phyloP scores from a whole-genome alignment of 2,888 invertebrate species.

The Ceratothoa steindachneri region DNA sequence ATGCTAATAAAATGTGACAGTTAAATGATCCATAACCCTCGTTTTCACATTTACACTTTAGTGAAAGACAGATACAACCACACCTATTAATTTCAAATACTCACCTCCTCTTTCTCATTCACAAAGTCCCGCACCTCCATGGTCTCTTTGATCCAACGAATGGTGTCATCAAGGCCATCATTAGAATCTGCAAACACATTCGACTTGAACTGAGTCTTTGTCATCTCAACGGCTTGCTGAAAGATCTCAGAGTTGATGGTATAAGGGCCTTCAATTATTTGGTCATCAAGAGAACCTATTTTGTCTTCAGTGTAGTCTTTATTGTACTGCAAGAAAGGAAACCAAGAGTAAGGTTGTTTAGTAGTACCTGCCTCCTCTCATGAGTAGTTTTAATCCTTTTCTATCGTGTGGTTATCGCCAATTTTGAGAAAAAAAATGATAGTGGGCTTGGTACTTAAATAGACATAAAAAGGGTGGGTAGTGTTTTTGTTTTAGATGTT shows the following conservation, averaged over 20 bases:
- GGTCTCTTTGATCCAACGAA: conserved; percentile 34
- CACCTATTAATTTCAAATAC: too few relatives aligned
- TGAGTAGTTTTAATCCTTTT: too few relatives aligned
- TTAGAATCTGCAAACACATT: background rate
- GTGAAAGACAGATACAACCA: too few relatives aligned
- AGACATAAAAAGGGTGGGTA: too few relatives aligned
- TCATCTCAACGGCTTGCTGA: conserved; percentile 69
- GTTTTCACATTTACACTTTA: too few relatives aligned
- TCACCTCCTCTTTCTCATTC: conserved; percentile 21
- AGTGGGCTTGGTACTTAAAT: too few relatives aligned
- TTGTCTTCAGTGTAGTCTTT: conserved; percentile 82
- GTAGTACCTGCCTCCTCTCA: too few relatives aligned
- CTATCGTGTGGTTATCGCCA: too few relatives aligned
- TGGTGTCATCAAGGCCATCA: conserved; percentile 21
- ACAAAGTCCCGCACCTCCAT: background rate
- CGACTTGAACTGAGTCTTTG: conserved; percentile 57
- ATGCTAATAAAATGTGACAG: too few relatives aligned
- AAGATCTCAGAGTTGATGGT: conserved; percentile 67
- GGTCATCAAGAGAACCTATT: conserved; percentile 81
- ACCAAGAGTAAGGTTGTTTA: background rate
- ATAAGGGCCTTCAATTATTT: conserved; percentile 78
- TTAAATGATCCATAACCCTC: too few relatives aligned
- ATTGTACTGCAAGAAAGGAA: conserved; percentile 55
- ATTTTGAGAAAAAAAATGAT: too few relatives aligned
- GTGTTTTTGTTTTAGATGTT: too few relatives aligned